Percentiles rank a stretch among this genome's conserved stretches.
Evolutionary conservation across 2,888 invertebrate species (phyloP).

Genomic region (Lasioglossum oenotherae): DNA sequence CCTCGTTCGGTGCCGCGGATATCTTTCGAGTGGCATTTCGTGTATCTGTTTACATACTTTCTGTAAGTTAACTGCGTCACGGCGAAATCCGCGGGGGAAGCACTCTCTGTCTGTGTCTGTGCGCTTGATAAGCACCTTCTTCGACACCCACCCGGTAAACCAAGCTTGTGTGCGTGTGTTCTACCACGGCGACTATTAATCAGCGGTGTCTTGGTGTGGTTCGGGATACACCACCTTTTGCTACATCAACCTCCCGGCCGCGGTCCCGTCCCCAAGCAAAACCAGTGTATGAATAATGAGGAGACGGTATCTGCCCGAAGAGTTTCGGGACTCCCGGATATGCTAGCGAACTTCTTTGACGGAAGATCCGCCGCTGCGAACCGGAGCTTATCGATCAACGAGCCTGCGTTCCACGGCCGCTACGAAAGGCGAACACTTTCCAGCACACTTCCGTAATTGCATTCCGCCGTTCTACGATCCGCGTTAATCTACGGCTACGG

Average conservation of each 20-base stretch:
- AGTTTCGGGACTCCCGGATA: conserved; percentile 41
- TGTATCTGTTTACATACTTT: background rate
- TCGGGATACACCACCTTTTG: no score
- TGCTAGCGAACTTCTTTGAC: conserved; percentile 41
- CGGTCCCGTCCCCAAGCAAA: background rate
- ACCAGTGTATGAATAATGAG: conserved; percentile 51
- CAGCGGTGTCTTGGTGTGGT: conserved; percentile 4
- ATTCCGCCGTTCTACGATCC: background rate
- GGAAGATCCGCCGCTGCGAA: conserved; percentile 16
- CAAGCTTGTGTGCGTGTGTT: background rate
- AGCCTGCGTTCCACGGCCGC: conserved; percentile 6
- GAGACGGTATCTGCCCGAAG: conserved; percentile 21
- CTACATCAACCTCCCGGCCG: background rate
- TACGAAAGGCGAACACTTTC: conserved; percentile 9
- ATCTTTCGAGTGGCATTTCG: background rate
- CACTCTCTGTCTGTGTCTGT: background rate
- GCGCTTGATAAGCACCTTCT: background rate
- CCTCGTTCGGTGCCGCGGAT: conserved; percentile 4
- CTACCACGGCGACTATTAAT: conserved; percentile 21
- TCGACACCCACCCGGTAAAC: background rate
- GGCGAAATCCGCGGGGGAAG: background rate
- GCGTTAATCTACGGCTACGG: background rate
- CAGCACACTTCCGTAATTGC: conserved; percentile 26
- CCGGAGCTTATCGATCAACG: conserved; percentile 51
- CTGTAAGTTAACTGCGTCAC: background rate